A percentile compares a stretch with the other conserved stretches of the same genome.
Conservation (phyloP, 1,140 invertebrate genomes). For the Akabosia matsudoensis region DNA sequence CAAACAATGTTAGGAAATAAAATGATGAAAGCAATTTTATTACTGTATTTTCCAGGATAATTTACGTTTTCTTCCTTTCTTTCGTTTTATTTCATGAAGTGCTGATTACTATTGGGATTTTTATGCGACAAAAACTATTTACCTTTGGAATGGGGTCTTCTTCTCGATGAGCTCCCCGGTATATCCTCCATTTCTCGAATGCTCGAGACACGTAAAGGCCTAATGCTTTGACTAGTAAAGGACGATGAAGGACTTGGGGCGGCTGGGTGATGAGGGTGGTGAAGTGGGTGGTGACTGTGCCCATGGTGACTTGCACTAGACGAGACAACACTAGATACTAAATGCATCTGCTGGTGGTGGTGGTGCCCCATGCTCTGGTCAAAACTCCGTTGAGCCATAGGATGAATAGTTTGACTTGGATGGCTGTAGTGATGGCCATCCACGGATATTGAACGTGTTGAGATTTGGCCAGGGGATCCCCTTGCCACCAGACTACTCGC, state of each 20-base stretch:
- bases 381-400: constrained; percentile 31
- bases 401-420: constrained; percentile 11
- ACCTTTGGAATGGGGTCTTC: constrained; percentile 41
- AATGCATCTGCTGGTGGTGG: constrained; percentile 4
- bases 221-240: constrained; percentile 29
- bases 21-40: too few relatives aligned
- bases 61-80: too few relatives aligned
- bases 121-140: constrained; percentile 17
- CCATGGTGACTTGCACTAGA: constrained; percentile 15
- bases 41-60: too few relatives aligned
- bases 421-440: not conserved
- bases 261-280: constrained; percentile 27
- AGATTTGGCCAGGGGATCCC: constrained; percentile 9
- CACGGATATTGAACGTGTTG: not conserved
- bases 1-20: too few relatives aligned
- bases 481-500: not conserved
- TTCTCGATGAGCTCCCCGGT: constrained; percentile 17
- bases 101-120: not conserved
- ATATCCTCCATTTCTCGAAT: constrained; percentile 42
- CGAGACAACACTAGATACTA: constrained; percentile 21
- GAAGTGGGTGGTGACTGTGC: constrained; percentile 11
- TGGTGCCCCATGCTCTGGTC: constrained; percentile 25
- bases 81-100: too few relatives aligned
- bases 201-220: constrained; percentile 38
- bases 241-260: constrained; percentile 10